Evolutionary conservation across 2,888 invertebrate species (phyloP).

Genomic region (Eupithecia pulchellata): DNA sequence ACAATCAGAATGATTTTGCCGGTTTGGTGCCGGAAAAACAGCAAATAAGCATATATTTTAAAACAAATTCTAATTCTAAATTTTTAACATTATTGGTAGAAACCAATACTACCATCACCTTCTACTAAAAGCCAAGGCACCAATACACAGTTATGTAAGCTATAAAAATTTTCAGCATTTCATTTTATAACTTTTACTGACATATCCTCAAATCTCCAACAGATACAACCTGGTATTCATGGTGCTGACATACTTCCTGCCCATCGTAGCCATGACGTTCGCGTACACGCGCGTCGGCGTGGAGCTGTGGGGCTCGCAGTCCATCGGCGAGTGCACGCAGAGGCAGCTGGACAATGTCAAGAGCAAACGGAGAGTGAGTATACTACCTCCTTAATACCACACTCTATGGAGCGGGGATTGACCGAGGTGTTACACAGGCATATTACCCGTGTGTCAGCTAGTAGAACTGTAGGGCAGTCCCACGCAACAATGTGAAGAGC

Average conservation of each 20-base stretch:
- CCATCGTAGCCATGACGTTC: constrained; percentile 96
- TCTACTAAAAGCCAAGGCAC: no score
- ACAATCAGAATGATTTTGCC: not conserved
- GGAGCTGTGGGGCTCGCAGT: constrained; percentile 97
- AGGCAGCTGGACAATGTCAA: constrained; percentile 96
- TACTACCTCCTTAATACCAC: not conserved
- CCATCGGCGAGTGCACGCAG: constrained; percentile 97
- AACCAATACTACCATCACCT: no score
- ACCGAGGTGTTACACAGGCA: not conserved
- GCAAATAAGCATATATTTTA: not conserved
- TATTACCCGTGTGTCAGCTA: constrained; percentile 92
- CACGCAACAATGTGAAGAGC: constrained; percentile 96
- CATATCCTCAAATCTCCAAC: constrained; percentile 45
- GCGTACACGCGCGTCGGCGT: constrained; percentile 95
- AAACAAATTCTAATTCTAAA: no score
- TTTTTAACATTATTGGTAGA: no score
- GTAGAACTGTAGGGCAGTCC: constrained; percentile 98
- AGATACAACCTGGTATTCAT: constrained; percentile 96
- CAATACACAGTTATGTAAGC: no score
- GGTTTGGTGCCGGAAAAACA: not conserved
- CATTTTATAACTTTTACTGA: not conserved
- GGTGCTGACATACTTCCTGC: constrained; percentile 96
- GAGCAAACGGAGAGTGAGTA: constrained; percentile 94
- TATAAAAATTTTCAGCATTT: no score
- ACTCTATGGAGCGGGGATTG: not conserved